Base-by-base conservation (phyloP, 2,888 invertebrate genomes). In the Eupelmus urozonus region DNA sequence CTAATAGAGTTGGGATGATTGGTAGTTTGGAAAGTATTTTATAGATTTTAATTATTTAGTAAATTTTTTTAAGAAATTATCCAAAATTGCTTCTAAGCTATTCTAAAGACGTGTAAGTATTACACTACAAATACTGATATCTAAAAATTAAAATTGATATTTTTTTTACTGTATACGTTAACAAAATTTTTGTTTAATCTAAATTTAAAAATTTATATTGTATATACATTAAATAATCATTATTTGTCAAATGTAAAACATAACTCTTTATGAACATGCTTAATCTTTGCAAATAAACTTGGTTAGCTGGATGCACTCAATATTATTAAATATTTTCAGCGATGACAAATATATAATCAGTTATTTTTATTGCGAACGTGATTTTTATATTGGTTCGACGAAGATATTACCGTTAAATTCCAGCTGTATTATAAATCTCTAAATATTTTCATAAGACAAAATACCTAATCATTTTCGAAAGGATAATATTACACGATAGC, bases 281-380 rank as follows among this genome's bases (percentile, higher is more conserved):
- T 34, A 51, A 78, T 78, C 74, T 53, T 25, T 42, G 25, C 25
- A n/a, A 55, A 23, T 29, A 16, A 42, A 13, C 25, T 34, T 66
- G 9, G 53, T 25, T 51, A 16, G 1, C 2, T 16, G 25, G 67
- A 76, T 76, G 71, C 53, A 57, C 34, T 55, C 65, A 71, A 65
- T 79, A 72, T 79, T 79, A 51, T 71, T 76, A 79, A 76, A 79
- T 79, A 79, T 79, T 79, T 79, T 23, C 42, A 55, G 13, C 20
- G 9, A 11, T 7, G 62, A 57, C 57, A 49, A 71, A 69, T 59
- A 66, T 59, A 74, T 53, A 60, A 79, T 74, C 74, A 20, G 25
- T 29, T 62, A 75, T 76, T 70, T 66, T n/a, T 67, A 27, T 62
- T 62, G 34, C 20, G 66, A 29, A 79, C 79, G 79, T 79, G 75